Conservation (phyloP, 2,888 invertebrate species). For the Drosophila tanythrix region DNA sequence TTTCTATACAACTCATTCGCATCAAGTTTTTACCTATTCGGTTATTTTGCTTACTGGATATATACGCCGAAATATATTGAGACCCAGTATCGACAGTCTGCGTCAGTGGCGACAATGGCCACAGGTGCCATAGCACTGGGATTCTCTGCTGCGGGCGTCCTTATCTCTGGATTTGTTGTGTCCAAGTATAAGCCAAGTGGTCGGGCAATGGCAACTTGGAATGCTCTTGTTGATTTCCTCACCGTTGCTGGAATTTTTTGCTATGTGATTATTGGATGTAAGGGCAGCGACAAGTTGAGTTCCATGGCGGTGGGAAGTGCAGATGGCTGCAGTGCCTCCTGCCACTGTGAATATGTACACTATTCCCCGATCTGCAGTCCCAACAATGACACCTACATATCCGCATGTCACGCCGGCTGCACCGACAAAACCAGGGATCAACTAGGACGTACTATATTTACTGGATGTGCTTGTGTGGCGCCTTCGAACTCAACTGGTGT, state of each 20-base stretch:
- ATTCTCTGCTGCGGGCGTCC: conserved; percentile 89
- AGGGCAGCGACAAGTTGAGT: conserved; percentile 85
- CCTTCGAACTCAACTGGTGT: conserved; percentile 5
- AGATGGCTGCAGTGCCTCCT: conserved; percentile 87
- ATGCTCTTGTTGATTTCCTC: conserved; percentile 87
- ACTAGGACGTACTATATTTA: conserved; percentile 45
- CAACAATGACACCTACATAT: conserved; percentile 88
- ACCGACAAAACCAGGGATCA: conserved; percentile 61
- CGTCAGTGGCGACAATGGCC: conserved; percentile 88
- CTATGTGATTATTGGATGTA: conserved; percentile 88
- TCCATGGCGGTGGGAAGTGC: conserved; percentile 36
- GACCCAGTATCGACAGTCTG: conserved; percentile 91
- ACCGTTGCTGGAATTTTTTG: conserved; percentile 88
- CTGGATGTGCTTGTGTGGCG: conserved; percentile 57
- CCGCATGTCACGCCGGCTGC: conserved; percentile 92
- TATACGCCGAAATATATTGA: conserved; percentile 93
- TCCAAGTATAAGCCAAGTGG: conserved; percentile 88
- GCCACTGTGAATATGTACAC: conserved; percentile 89
- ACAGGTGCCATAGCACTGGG: conserved; percentile 89
- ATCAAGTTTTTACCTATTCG: conserved; percentile 89
- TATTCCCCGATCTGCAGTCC: conserved; percentile 90
- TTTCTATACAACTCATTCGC: conserved; percentile 90
- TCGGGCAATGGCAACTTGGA: conserved; percentile 88
- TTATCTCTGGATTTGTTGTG: conserved; percentile 88
- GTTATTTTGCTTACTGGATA: conserved; percentile 91